Evolutionary conservation across 2,113 vertebrate genomes (phyloP).

Genomic region (Centropus unirufus): DNA sequence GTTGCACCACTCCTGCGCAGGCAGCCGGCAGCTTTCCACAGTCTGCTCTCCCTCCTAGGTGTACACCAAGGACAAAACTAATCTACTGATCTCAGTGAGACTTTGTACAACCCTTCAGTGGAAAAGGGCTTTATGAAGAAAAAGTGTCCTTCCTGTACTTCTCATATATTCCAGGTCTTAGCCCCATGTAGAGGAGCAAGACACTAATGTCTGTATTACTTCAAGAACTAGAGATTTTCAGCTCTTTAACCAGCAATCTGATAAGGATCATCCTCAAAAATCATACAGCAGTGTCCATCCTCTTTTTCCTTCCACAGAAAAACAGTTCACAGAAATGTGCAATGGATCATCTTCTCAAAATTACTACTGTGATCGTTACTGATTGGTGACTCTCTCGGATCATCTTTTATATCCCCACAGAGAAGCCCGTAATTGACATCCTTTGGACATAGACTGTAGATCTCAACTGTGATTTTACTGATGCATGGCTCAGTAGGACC

Average conservation of each 20-base stretch:
- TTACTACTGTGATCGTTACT: not conserved
- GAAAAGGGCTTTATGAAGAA: not conserved
- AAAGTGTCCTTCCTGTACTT: not conserved
- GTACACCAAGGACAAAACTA: constrained; percentile 3
- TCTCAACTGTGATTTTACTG: not conserved
- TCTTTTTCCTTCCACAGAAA: not conserved
- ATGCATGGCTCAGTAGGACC: not conserved
- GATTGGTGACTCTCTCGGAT: not conserved
- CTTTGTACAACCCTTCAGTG: not conserved
- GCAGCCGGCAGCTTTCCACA: not conserved
- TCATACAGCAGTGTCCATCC: not conserved
- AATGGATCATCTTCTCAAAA: not conserved
- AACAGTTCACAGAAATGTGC: not conserved
- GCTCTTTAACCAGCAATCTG: not conserved
- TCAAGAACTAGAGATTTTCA: not conserved
- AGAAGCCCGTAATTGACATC: not conserved
- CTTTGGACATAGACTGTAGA: not conserved
- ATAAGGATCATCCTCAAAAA: not conserved
- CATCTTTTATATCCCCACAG: not conserved
- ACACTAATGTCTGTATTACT: not conserved
- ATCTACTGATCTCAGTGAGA: not conserved
- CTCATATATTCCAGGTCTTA: not conserved
- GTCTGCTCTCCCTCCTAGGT: not conserved
- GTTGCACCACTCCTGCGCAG: not conserved
- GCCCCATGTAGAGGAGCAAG: not conserved